Base-by-base conservation (phyloP, 2,888 invertebrate genomes). In the Dusona sp. region DNA sequence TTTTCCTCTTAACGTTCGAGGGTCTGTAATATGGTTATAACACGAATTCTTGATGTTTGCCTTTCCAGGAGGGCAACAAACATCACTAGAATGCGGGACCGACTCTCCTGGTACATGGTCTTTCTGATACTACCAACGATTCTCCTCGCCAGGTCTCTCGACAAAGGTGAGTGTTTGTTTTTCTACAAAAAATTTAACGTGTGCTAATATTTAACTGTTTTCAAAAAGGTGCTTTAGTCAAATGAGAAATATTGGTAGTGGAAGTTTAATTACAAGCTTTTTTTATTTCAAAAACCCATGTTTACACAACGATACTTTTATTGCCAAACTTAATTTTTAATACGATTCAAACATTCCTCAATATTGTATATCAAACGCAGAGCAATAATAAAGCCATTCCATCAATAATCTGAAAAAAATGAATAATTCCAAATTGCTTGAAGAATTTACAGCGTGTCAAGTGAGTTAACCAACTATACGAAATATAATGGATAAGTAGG, bases 41-140 rank as follows among this genome's bases (percentile, higher is more conserved):
- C 51, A 74, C 25, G 79, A 51, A 83, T 77, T 48, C 75, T 61
- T 79, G 11, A 79, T 82, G 64, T 79, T 85, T 87, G 38, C 57
- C 65, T 84, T 87, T 87, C 7, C 85, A 88, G 88, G 74, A 87
- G 88, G 77, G 86, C 86, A 83, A 72, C 79, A 33, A 91, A 91
- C 90, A 90, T 91, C 89, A 90, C 91, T 90, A 94, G 91, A 91
- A 94, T 94, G 94, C 93, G 93, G 92, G 94, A 94, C 92, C 93
- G 94, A 91, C 93, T 94, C 87, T 93, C 94, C 84, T 94, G 94
- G 94, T 94, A 94, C 91, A 94, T 94, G 94, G 94, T 94, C 89
- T 94, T 94, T 89, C 87, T 94, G 89, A 93, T 94, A 89, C 91
- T 94, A 88, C 94, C 94, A 88, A 94, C 94, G 88, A 94, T 94